These are phyloP conservation scores for Rhea pennata DNA, from an alignment of 2,113 vertebrate species.

Conservation along the genomic window DNA sequence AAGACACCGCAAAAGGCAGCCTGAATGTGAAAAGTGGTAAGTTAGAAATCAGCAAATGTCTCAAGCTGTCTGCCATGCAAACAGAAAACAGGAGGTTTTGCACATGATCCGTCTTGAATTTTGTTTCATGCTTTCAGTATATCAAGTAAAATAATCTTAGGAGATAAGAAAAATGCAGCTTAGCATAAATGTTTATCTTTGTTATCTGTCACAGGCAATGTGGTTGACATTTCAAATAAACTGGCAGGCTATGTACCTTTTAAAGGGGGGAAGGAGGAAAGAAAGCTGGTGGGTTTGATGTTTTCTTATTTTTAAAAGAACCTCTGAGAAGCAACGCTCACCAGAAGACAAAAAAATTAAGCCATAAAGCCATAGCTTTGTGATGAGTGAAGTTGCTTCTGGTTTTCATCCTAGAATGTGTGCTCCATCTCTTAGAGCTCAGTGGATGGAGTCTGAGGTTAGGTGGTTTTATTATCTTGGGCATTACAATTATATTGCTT, in stretches of 20 bases:
- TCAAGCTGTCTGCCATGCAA: slow-evolving; percentile 25
- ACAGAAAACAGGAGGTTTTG: slow-evolving; percentile 1
- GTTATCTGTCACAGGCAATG: slow-evolving; percentile 74
- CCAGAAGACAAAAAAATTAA: slow-evolving; percentile 49
- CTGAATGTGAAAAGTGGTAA: slow-evolving; percentile 95
- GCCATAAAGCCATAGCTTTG: slow-evolving; percentile 50
- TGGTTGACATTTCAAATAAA: slow-evolving; percentile 75
- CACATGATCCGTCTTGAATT: slow-evolving; percentile 53
- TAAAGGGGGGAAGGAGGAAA: slow-evolving; percentile 56
- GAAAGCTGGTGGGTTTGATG: slow-evolving; percentile 10
- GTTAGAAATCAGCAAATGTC: slow-evolving; percentile 73
- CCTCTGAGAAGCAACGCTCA: slow-evolving; percentile 66
- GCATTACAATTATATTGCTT: slow-evolving; percentile 55
- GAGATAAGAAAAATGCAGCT: slow-evolving; percentile 75
- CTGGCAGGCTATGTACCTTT: slow-evolving; percentile 66
- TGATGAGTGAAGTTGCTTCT: slow-evolving; percentile 55
- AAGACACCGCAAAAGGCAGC: slow-evolving; percentile 87
- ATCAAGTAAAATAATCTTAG: slow-evolving; percentile 48
- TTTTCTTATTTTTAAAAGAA: slow-evolving; percentile 75
- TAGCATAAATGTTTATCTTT: slow-evolving; percentile 79
- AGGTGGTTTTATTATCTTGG: slow-evolving; percentile 52
- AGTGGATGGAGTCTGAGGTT: slow-evolving; percentile 59
- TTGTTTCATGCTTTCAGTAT: slow-evolving; percentile 49
- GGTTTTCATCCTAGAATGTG: slow-evolving; percentile 62
- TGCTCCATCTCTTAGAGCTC: slow-evolving; percentile 50